Percentiles rank a stretch among this genome's conserved stretches.
These are phyloP conservation scores for Pempheris klunzingeri DNA, from an alignment of 2,797 vertebrate genomes.

Conservation along the genomic window DNA sequence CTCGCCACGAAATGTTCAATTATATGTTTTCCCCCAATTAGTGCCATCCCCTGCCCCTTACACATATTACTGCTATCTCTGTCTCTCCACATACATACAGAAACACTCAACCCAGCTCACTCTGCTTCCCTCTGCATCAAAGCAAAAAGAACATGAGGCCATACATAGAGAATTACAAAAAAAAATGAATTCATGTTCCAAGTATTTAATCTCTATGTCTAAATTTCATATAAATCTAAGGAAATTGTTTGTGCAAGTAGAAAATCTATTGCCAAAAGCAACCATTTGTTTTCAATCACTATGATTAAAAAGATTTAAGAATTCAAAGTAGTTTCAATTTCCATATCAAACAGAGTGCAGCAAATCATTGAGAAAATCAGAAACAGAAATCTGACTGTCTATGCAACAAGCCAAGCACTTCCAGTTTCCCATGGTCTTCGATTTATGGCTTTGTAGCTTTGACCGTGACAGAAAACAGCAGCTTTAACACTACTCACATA, in stretches of 20 bases:
- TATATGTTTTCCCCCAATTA: slow-evolving; percentile 43
- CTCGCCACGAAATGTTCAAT: slow-evolving; percentile 54
- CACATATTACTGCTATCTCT: slow-evolving; percentile 16
- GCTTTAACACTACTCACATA: slow-evolving; percentile 27
- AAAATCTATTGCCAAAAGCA: slow-evolving; percentile 42
- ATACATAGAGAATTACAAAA: background rate
- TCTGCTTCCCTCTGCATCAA: slow-evolving; percentile 10
- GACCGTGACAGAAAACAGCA: slow-evolving; percentile 48
- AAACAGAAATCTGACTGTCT: slow-evolving; percentile 53
- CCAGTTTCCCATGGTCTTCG: slow-evolving; percentile 49
- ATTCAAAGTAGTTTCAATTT: slow-evolving; percentile 47
- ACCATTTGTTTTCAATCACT: slow-evolving; percentile 66
- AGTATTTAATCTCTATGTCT: slow-evolving; percentile 15
- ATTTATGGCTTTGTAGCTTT: slow-evolving; percentile 51
- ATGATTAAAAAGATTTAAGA: slow-evolving; percentile 49
- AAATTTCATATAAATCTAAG: slow-evolving; percentile 19
- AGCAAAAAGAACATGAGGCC: background rate
- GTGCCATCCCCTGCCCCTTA: slow-evolving; percentile 14
- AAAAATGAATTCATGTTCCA: background rate
- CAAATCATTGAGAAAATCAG: slow-evolving; percentile 57
- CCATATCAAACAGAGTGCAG: slow-evolving; percentile 53
- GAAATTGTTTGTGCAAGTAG: background rate
- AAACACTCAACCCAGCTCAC: background rate
- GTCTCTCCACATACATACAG: background rate
- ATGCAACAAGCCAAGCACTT: slow-evolving; percentile 16